phyloP scores from a whole-genome alignment of 2,113 vertebrate genomes.

The Pollachius pollachius region DNA sequence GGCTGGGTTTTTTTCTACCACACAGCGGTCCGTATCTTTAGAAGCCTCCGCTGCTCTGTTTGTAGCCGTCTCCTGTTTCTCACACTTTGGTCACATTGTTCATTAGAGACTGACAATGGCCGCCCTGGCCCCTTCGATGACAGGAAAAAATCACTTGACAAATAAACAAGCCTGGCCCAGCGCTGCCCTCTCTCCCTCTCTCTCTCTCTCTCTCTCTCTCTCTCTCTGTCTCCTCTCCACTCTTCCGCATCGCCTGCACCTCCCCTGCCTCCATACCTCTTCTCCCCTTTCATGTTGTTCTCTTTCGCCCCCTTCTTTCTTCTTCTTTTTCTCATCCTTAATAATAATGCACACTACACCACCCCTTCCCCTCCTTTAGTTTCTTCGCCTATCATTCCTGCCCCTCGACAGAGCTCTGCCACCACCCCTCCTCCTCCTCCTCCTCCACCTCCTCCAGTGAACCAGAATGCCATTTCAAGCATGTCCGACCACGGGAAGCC shows the following conservation, averaged over 20 bases:
- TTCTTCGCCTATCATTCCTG: slow-evolving; percentile 9
- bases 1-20: too few relatives aligned
- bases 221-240: too few relatives aligned
- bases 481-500: slow-evolving; percentile 68
- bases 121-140: slow-evolving; percentile 40
- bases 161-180: slow-evolving; percentile 59
- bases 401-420: neutral
- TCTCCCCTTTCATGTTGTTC: neutral
- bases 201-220: too few relatives aligned
- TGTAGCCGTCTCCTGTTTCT: slow-evolving; percentile 39
- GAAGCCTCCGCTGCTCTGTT: slow-evolving; percentile 11
- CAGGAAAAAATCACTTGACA: slow-evolving; percentile 51
- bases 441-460: slow-evolving; percentile 43
- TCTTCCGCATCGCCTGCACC: neutral
- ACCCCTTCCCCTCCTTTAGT: neutral
- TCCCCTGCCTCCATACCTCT: slow-evolving; percentile 1
- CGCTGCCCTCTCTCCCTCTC: slow-evolving; percentile 8
- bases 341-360: slow-evolving; percentile 18
- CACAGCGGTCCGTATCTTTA: too few relatives aligned
- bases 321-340: slow-evolving; percentile 14
- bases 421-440: neutral
- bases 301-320: slow-evolving; percentile 6
- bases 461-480: slow-evolving; percentile 73
- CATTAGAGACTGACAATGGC: slow-evolving; percentile 49
- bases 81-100: slow-evolving; percentile 65